Evolutionary conservation across 2,888 invertebrate species (phyloP), one percentile per base, ranked within the genome.

Genomic region (Ectemnius lituratus): DNA sequence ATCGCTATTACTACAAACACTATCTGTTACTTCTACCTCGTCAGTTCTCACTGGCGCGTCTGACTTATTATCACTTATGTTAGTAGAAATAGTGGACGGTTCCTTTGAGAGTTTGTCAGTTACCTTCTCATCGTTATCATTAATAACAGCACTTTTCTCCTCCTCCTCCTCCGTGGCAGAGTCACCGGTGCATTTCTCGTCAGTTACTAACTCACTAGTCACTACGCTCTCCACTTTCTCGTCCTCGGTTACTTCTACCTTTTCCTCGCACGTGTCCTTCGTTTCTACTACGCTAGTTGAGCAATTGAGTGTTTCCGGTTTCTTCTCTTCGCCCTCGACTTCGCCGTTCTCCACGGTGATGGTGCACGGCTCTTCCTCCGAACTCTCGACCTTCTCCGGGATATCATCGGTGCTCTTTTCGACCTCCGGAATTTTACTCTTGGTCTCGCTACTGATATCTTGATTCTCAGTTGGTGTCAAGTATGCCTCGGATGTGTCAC

Each of bases 401-500:
- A 64, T 70, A 23, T 73, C 78, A 14, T 79, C 80, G 8, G 91
- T 91, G 23, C 37, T 60, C 57, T 80, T 81, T 11, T 78, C 81
- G 20, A 62, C 73, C 57, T 86, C 83, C 58, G 73, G 73, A 56
- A 73, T 75, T 66, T 70, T 75, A 62, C 74, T 62, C 86, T 88
- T 78, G 23, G 80, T 63, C 62, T 85, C 84, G 70, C 76, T 73
- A 67, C 82, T 73, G 52, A 77, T 83, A 47, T 82, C 80, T 18
- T 84, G 77, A 60, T 84, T 84, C 61, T 94, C 95, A 56, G 94
- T 94, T 23, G 95, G 94, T 62, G 95, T 95, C 76, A 94, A 90
- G 86, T 95, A 95, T 72, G 94, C 92, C 85, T 95, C 95, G 62
- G 94, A 94, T 76, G 93, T 93, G 88, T 95, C 95, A 79, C 94